Conservation (phyloP, 2,888 invertebrate genomes). For the Chrysolina haemoptera region DNA sequence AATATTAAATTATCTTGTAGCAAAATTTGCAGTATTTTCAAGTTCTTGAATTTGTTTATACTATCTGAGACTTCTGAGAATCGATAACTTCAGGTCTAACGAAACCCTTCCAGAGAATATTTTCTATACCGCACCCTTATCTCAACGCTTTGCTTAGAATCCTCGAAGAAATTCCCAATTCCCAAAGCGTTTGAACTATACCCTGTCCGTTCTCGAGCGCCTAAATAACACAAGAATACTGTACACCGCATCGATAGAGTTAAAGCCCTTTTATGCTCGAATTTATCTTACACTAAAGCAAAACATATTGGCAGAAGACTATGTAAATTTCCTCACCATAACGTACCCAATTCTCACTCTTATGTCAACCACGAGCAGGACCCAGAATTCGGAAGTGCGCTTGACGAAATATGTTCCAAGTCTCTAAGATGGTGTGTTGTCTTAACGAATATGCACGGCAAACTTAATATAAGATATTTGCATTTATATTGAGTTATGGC, state of each 20-base stretch:
- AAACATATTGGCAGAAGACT: conserved; percentile 52
- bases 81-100: no score
- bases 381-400: conserved; percentile 35
- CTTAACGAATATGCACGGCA: conserved; percentile 68
- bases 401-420: conserved; percentile 53
- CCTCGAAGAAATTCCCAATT: neutral
- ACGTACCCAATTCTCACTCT: conserved; percentile 34
- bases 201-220: conserved; percentile 22
- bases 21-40: no score
- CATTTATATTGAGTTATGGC: conserved; percentile 70
- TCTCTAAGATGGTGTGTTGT: conserved; percentile 62
- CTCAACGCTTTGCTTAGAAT: neutral
- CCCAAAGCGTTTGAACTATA: neutral
- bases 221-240: conserved; percentile 33
- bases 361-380: conserved; percentile 34
- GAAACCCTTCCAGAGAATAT: no score
- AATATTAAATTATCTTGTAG: no score
- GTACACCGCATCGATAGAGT: conserved; percentile 40
- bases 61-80: no score
- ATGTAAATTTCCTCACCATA: conserved; percentile 47
- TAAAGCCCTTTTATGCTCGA: conserved; percentile 41
- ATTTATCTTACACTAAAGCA: conserved; percentile 53
- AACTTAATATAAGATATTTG: conserved; percentile 70
- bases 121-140: no score
- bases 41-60: no score